Base-by-base conservation (phyloP, 2,797 vertebrate species). In the Borostomias antarcticus region DNA sequence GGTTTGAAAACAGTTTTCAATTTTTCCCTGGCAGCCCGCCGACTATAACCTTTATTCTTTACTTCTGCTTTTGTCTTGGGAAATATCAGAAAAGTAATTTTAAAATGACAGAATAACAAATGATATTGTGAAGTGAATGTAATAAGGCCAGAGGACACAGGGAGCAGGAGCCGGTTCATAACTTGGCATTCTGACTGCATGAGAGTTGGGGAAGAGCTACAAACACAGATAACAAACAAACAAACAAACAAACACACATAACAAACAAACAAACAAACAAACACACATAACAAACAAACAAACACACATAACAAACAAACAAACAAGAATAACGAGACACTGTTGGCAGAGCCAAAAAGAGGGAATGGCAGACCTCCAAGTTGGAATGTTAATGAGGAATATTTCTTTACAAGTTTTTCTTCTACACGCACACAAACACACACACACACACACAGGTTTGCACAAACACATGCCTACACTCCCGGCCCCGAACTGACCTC, bases 401-500 rank as follows among this genome's bases (percentile, higher is more conserved):
- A 43, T 3, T 2, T 37, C 40, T 7, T 4, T 43, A 11, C 40
- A 40, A 40, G 15, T 10, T 13, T 10, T 35, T 35, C 11, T 45
- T 4, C 32, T 28, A 5, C 48, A 32, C 56, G 23, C 26, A 33
- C 25, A 5, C 62, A 33, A 28, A 43, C 33, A 45, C 58, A 25
- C 59, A 37, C 8, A 51, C 32, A 59, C 45, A 63, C 45, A 13
- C 26, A 11, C 48, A 61, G 3, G n/a, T n/a, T n/a, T n/a, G n/a
- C n/a, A n/a, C n/a, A n/a, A n/a, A n/a, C n/a, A n/a, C n/a, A n/a
- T n/a, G n/a, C 29, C 28, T 10, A 30, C n/a, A n/a, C 37, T 26
- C 9, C 21, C 33, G 50, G 26, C 37, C 29, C 48, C 29, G 19
- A 21, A 65, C 92, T 80, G 64, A 98, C 97, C 95, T 99, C 97